Evolutionary conservation across 1,140 invertebrate genomes (phyloP).

Genomic region (Drosophila pallidifrons): DNA sequence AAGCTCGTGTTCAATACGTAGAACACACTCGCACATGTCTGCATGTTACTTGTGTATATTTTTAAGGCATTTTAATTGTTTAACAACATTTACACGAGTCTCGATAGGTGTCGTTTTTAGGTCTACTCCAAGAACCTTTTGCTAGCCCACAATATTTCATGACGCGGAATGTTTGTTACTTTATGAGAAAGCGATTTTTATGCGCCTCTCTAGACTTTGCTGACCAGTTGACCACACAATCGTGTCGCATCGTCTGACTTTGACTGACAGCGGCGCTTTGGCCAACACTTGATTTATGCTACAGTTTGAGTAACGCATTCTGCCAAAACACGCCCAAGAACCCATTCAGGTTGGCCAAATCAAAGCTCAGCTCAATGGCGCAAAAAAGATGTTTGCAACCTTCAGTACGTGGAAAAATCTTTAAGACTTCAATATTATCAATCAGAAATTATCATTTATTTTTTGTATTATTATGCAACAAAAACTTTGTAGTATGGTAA

Average conservation of each 20-base stretch:
- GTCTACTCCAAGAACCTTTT: constrained; percentile 40
- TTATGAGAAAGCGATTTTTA: constrained; percentile 75
- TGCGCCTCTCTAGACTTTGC: constrained; percentile 25
- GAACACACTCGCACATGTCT: neutral
- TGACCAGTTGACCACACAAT: constrained; percentile 11
- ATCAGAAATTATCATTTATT: no score
- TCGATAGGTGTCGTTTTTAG: constrained; percentile 69
- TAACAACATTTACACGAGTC: constrained; percentile 68
- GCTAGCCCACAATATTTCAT: constrained; percentile 27
- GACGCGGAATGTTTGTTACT: constrained; percentile 44
- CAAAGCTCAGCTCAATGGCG: neutral
- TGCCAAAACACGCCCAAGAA: neutral
- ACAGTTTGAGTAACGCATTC: constrained; percentile 54
- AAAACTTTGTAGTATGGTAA: no score
- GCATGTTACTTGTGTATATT: neutral
- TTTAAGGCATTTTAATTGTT: constrained; percentile 69
- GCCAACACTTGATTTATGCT: constrained; percentile 65
- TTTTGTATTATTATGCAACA: no score
- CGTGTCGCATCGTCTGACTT: constrained; percentile 10
- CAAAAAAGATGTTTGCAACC: neutral
- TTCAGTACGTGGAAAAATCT: no score
- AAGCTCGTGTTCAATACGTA: neutral
- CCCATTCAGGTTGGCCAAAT: neutral
- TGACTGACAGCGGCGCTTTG: constrained; percentile 68
- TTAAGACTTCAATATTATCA: no score